A percentile compares a stretch with the other conserved stretches of the same genome.
Evolutionary conservation across 2,888 invertebrate genomes (phyloP).

Genomic region (Automeris io): DNA sequence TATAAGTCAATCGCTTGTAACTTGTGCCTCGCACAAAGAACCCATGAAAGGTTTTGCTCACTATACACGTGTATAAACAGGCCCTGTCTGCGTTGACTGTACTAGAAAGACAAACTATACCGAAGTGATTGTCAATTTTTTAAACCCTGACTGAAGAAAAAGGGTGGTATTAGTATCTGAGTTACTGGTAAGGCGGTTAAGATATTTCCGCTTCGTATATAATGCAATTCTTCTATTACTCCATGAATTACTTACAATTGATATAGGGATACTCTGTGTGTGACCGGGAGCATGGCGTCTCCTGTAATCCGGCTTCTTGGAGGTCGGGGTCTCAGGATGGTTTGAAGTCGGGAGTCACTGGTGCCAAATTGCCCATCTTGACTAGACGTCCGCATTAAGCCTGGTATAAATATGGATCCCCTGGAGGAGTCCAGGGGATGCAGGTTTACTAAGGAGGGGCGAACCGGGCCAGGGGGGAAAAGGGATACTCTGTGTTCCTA

Average conservation of each 20-base stretch:
- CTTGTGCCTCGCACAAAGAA: neutral
- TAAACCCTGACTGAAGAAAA: too few relatives aligned
- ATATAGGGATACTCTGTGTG: too few relatives aligned
- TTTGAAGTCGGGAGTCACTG: slow-evolving; percentile 46
- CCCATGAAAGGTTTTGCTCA: neutral
- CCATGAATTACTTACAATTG: too few relatives aligned
- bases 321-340: slow-evolving; percentile 93
- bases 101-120: neutral
- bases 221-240: too few relatives aligned
- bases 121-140: too few relatives aligned
- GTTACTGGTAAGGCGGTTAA: too few relatives aligned
- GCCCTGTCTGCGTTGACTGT: slow-evolving; percentile 1
- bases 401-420: slow-evolving; percentile 96
- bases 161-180: too few relatives aligned
- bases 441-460: slow-evolving; percentile 96
- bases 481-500: too few relatives aligned
- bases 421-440: slow-evolving; percentile 85
- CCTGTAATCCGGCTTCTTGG: slow-evolving; percentile 99
- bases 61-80: neutral
- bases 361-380: slow-evolving; percentile 73
- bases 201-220: too few relatives aligned
- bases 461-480: slow-evolving; percentile 99
- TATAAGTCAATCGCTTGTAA: neutral
- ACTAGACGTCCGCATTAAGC: slow-evolving; percentile 98
- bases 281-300: slow-evolving; percentile 98